Evolutionary conservation across 92 coral and sea anemone species (phyloP).

Genomic region (Umimayanthus kanabou): DNA sequence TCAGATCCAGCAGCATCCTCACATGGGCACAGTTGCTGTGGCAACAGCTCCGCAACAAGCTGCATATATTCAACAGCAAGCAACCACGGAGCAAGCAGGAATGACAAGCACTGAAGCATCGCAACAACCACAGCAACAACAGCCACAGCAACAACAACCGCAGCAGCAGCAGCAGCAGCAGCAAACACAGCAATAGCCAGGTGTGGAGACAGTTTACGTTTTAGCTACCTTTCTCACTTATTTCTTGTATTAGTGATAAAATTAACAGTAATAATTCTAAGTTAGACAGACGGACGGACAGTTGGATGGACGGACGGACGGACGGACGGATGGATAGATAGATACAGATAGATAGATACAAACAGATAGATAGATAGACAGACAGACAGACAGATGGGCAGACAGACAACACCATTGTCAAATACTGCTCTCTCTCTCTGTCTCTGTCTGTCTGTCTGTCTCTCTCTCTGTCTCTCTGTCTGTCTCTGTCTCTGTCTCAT

Average conservation of each 20-base stretch:
- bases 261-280: too few relatives aligned
- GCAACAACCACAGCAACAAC: constrained; percentile 72
- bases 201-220: background rate
- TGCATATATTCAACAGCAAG: constrained; percentile 72
- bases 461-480: too few relatives aligned
- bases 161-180: constrained; percentile 44
- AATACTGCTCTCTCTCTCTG: too few relatives aligned
- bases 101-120: constrained; percentile 69
- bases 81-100: constrained; percentile 72
- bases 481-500: too few relatives aligned
- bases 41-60: constrained; percentile 82
- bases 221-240: background rate
- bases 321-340: too few relatives aligned
- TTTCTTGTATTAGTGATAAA: background rate
- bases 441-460: too few relatives aligned
- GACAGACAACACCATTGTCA: too few relatives aligned
- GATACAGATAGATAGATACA: too few relatives aligned
- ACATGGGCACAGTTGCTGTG: constrained; percentile 87
- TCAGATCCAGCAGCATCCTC: constrained; percentile 88
- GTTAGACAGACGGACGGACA: too few relatives aligned
- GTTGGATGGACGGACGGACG: too few relatives aligned
- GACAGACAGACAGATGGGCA: too few relatives aligned
- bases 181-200: constrained; percentile 50
- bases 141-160: constrained; percentile 43
- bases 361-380: too few relatives aligned